Conservation (phyloP, 1,140 invertebrate genomes). For the Pissodes strobi region DNA sequence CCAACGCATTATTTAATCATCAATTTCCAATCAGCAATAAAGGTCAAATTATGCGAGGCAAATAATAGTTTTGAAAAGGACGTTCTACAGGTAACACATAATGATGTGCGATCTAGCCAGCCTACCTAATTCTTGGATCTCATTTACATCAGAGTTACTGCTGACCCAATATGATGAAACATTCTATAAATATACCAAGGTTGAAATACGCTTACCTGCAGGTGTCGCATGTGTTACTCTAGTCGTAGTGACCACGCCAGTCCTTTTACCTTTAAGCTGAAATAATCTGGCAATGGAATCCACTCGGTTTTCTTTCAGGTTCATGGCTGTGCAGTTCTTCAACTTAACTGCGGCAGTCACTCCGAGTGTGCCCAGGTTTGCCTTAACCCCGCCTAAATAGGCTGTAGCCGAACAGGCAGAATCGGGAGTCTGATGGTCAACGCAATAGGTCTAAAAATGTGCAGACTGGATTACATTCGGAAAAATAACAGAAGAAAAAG, state of each 20-base stretch:
- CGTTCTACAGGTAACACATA: no score
- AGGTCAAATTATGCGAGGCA: no score
- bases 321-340: slow-evolving; percentile 26
- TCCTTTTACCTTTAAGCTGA: slow-evolving; percentile 70
- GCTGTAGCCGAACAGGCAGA: slow-evolving; percentile 72
- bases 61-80: no score
- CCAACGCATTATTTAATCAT: no score
- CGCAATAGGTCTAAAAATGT: slow-evolving; percentile 75
- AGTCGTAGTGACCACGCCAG: slow-evolving; percentile 79
- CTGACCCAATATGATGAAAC: no score
- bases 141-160: no score
- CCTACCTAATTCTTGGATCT: no score
- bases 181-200: no score
- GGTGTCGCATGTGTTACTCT: slow-evolving; percentile 82
- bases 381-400: slow-evolving; percentile 83
- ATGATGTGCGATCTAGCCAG: no score
- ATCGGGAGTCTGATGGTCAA: slow-evolving; percentile 80
- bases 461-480: not conserved
- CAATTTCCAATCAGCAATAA: no score
- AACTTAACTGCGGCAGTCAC: slow-evolving; percentile 66
- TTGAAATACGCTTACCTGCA: no score
- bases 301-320: slow-evolving; percentile 56
- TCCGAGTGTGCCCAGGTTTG: slow-evolving; percentile 78
- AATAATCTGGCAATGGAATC: slow-evolving; percentile 75
- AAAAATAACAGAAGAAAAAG: no score